Conservation (phyloP, 2,113 vertebrate species). For the Ancistrus triradiatus region DNA sequence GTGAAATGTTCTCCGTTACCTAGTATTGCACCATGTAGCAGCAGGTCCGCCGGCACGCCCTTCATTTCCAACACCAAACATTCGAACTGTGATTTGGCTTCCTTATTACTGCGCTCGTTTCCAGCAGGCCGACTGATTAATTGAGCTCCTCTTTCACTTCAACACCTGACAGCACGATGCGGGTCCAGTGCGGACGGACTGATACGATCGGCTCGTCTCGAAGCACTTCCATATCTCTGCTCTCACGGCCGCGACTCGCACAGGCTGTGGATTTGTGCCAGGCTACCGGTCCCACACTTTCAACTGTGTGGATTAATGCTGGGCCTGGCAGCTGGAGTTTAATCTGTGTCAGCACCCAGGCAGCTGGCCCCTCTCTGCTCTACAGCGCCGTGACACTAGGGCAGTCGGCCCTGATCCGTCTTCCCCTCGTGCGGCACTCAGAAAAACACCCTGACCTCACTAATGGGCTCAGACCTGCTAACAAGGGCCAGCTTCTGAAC, state of each 20-base stretch:
- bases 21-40: background rate
- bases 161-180: background rate
- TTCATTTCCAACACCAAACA: background rate
- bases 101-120: too few relatives aligned
- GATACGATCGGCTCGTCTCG: background rate
- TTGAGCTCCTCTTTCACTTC: background rate
- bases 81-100: background rate
- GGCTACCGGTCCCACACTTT: background rate
- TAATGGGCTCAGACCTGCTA: conserved; percentile 21
- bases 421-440: background rate
- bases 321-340: conserved; percentile 43
- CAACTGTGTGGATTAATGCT: conserved; percentile 28
- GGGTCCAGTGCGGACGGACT: background rate
- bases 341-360: conserved; percentile 43
- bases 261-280: background rate
- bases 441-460: conserved; percentile 25
- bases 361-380: conserved; percentile 41
- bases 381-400: conserved; percentile 16
- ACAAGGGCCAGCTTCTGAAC: background rate
- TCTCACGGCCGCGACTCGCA: background rate
- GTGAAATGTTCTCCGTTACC: background rate
- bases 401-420: conserved; percentile 22
- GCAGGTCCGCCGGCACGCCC: background rate
- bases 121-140: too few relatives aligned
- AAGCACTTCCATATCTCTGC: background rate